Conservation (phyloP, 2,888 invertebrate genomes). For the Chymomyza procnemis region DNA sequence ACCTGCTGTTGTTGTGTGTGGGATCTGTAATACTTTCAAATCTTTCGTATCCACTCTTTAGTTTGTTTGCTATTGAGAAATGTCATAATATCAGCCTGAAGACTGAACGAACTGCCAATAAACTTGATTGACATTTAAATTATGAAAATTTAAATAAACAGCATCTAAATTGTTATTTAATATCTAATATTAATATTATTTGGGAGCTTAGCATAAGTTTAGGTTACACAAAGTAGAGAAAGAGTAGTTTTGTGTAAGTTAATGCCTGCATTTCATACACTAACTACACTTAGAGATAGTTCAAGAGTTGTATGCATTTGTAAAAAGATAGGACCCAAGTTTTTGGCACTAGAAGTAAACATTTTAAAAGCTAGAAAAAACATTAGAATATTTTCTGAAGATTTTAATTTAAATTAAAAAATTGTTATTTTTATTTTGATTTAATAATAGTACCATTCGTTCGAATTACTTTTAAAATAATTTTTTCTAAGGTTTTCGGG, state of each 20-base stretch:
- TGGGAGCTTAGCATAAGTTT: neutral
- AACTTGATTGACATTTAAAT: slow-evolving; percentile 41
- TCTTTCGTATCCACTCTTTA: neutral
- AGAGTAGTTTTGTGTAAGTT: neutral
- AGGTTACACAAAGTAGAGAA: neutral
- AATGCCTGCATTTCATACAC: neutral
- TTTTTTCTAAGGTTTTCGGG: too few species aligned
- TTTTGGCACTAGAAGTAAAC: too few species aligned
- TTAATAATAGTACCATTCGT: too few species aligned
- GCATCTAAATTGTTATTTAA: neutral
- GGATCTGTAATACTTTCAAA: neutral
- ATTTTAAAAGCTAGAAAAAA: too few species aligned
- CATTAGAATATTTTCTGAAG: too few species aligned
- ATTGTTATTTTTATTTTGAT: too few species aligned
- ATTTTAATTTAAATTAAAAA: too few species aligned
- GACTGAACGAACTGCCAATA: slow-evolving; percentile 6
- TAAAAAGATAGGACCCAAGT: too few species aligned
- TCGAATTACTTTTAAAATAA: too few species aligned
- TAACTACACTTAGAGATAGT: too few species aligned
- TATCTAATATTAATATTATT: neutral
- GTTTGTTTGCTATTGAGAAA: neutral
- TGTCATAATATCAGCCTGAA: neutral
- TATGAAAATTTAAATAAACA: slow-evolving; percentile 3
- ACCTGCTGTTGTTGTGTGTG: neutral
- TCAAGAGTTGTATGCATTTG: too few species aligned